phyloP scores from a whole-genome alignment of 2,888 invertebrate genomes.

The Tromatobia lineatoria region DNA sequence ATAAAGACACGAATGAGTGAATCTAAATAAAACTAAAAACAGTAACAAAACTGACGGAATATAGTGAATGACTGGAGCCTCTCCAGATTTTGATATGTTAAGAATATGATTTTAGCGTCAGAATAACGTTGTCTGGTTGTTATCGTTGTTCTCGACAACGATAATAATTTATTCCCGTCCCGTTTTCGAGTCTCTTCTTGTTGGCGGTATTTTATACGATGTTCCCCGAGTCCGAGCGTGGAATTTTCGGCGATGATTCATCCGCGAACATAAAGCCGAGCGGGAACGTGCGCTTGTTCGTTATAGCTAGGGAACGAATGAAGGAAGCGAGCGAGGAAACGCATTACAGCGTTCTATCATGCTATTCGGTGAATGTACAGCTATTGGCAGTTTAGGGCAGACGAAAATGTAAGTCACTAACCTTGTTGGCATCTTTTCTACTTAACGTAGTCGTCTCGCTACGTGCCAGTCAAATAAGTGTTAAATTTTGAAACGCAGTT shows the following conservation, averaged over 20 bases:
- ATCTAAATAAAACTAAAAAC: no score
- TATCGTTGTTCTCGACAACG: conserved; percentile 24
- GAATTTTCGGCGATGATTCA: conserved; percentile 67
- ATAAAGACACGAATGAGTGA: no score
- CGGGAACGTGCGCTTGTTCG: not conserved
- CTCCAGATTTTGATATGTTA: not conserved
- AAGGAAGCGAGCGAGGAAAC: conserved; percentile 26
- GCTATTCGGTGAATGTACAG: not conserved
- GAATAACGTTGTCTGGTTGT: conserved; percentile 3
- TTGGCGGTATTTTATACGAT: not conserved
- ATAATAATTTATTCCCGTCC: conserved; percentile 15
- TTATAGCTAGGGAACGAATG: conserved; percentile 4
- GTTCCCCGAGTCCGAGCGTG: conserved; percentile 30
- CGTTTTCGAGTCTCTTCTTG: conserved; percentile 28
- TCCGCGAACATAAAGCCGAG: conserved; percentile 59
- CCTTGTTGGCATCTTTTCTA: not conserved
- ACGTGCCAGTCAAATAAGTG: not conserved
- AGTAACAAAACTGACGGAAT: no score
- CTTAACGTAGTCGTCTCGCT: not conserved
- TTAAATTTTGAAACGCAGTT: no score
- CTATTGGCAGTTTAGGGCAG: not conserved
- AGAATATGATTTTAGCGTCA: not conserved
- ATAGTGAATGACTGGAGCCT: not conserved
- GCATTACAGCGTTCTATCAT: not conserved
- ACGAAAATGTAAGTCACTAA: not conserved